A percentile compares a stretch with the other conserved stretches of the same genome.
These are phyloP conservation scores for Scolopax mira DNA, from an alignment of 2,113 vertebrate species.

Conservation along the genomic window DNA sequence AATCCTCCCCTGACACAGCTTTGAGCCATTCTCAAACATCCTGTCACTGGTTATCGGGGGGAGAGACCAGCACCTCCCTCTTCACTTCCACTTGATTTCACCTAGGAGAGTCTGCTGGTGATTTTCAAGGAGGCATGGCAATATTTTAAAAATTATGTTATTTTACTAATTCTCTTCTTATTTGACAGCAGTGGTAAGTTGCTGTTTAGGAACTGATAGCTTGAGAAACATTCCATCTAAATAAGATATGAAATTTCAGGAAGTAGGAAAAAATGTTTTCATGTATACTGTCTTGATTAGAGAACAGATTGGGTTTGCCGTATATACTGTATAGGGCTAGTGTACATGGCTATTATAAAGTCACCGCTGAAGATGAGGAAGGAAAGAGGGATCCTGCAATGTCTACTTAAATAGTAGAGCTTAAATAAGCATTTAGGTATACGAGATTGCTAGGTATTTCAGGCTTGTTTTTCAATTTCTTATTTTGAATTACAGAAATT, in stretches of 20 bases:
- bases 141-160: not conserved
- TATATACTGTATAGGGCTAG: accelerated
- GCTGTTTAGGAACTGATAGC: not conserved
- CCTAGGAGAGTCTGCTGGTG: not conserved
- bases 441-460: not conserved
- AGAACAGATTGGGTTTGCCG: not conserved
- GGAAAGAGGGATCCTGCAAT: not conserved
- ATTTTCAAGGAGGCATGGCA: not conserved
- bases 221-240: not conserved
- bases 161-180: not conserved
- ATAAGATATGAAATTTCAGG: not conserved
- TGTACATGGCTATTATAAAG: not conserved
- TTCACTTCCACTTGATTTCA: not conserved
- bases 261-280: not conserved
- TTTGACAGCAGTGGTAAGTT: not conserved
- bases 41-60: not conserved
- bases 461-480: not conserved
- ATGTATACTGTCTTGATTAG: not conserved
- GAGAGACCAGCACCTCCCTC: not conserved
- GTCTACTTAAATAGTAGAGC: not conserved
- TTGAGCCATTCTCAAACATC: not conserved
- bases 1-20: not conserved
- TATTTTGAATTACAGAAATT: not conserved
- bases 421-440: not conserved
- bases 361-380: not conserved